A percentile compares a stretch with the other conserved stretches of the same genome.
Conservation (phyloP, 1,140 invertebrate species). For the Spodoptera litura region DNA sequence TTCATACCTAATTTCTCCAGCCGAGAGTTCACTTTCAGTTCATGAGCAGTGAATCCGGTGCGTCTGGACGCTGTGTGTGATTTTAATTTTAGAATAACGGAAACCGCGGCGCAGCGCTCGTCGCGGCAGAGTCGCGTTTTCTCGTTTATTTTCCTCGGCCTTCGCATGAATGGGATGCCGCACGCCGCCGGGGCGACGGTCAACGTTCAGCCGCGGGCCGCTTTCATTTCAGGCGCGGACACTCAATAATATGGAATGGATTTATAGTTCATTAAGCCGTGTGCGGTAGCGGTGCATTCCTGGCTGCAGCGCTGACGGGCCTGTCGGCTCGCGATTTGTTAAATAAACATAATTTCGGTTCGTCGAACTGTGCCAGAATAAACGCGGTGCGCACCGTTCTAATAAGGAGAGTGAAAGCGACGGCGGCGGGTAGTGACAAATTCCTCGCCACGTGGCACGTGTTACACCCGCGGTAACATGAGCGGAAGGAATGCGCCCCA, state of each 20-base stretch:
- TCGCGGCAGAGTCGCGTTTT: slow-evolving; percentile 57
- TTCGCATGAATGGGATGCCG: slow-evolving; percentile 82
- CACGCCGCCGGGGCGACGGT: slow-evolving; percentile 58
- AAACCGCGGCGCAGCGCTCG: slow-evolving; percentile 57
- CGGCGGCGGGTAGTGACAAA: slow-evolving; percentile 61
- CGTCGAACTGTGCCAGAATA: slow-evolving; percentile 65
- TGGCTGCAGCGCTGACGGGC: slow-evolving; percentile 45
- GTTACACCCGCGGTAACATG: slow-evolving; percentile 50
- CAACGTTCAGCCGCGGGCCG: slow-evolving; percentile 64
- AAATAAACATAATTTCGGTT: slow-evolving; percentile 64
- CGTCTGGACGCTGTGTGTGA: slow-evolving; percentile 65
- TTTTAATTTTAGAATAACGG: slow-evolving; percentile 80
- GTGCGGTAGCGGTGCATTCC: slow-evolving; percentile 61
- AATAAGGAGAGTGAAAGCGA: slow-evolving; percentile 76
- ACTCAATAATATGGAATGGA: slow-evolving; percentile 76
- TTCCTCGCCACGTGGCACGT: slow-evolving; percentile 65
- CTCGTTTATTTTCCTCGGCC: slow-evolving; percentile 71
- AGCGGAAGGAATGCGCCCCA: slow-evolving; percentile 58
- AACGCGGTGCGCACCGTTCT: slow-evolving; percentile 50
- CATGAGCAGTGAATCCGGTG: slow-evolving; percentile 18
- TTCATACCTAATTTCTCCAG: slow-evolving; percentile 50
- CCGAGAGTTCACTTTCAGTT: slow-evolving; percentile 56
- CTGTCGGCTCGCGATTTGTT: slow-evolving; percentile 56
- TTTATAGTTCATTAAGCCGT: slow-evolving; percentile 79
- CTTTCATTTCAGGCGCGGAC: slow-evolving; percentile 67